A percentile compares a stretch with the other conserved stretches of the same genome.
Conservation (phyloP, 2,888 invertebrate species). For the Athripsodes cinereus region DNA sequence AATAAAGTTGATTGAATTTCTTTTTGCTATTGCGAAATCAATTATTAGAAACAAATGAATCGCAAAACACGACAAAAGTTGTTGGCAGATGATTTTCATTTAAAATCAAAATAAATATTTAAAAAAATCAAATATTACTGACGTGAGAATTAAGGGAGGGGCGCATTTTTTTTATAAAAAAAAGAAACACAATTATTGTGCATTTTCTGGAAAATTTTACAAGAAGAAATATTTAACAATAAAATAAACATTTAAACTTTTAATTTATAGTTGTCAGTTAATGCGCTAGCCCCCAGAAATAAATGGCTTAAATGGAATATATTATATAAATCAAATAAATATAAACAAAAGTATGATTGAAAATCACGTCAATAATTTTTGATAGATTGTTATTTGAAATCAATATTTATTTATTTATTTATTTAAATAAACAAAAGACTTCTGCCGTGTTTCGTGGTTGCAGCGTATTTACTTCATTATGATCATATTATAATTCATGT, state of each 20-base stretch:
- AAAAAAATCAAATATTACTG: neutral
- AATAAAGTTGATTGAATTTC: neutral
- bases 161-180: conserved; percentile 7
- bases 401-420: neutral
- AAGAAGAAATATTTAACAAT: neutral
- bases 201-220: conserved; percentile 21
- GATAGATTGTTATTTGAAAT: conserved; percentile 7
- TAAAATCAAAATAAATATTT: conserved; percentile 7
- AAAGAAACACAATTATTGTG: conserved; percentile 12
- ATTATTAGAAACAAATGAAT: neutral
- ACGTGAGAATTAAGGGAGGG: conserved; percentile 4
- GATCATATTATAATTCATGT: neutral
- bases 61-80: conserved; percentile 24
- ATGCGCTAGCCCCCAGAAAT: neutral
- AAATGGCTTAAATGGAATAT: neutral
- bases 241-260: neutral
- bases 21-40: neutral
- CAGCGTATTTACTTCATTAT: neutral
- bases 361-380: conserved; percentile 22
- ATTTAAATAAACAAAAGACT: conserved; percentile 13
- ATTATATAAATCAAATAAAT: neutral
- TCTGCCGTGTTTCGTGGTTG: conserved; percentile 19
- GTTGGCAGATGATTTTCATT: conserved; percentile 16
- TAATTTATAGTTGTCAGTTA: neutral
- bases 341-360: neutral